These are phyloP conservation scores for Metopolophium dirhodum DNA, from an alignment of 1,140 invertebrate species.

Conservation along the genomic window DNA sequence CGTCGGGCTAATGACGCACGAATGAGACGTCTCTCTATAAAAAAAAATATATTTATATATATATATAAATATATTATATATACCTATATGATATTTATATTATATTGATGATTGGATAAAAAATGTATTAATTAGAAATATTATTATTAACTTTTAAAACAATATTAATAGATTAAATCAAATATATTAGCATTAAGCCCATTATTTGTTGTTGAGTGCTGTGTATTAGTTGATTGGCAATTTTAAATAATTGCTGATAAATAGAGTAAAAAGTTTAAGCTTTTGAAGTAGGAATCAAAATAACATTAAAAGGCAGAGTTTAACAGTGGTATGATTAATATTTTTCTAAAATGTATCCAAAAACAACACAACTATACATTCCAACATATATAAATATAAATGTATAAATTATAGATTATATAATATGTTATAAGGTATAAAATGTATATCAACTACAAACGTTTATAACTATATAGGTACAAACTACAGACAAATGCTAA, in stretches of 20 bases:
- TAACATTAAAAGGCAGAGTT: background rate
- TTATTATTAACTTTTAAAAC: background rate
- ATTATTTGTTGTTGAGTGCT: background rate
- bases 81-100: background rate
- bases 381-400: background rate
- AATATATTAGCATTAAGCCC: background rate
- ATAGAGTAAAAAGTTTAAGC: background rate
- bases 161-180: background rate
- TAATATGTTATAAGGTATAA: too few relatives aligned
- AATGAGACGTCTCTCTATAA: constrained; percentile 18
- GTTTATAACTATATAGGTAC: too few relatives aligned
- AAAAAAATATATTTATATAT: background rate
- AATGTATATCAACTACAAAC: background rate
- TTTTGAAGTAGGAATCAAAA: background rate
- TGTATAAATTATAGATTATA: background rate
- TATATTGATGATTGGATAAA: background rate
- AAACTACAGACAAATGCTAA: background rate
- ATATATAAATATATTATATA: too few relatives aligned
- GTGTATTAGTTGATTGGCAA: background rate
- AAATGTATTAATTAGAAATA: background rate
- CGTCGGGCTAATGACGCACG: background rate
- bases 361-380: background rate
- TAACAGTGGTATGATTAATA: background rate
- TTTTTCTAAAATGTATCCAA: background rate
- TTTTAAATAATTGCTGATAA: background rate